Base-by-base conservation (phyloP, 2,113 vertebrate genomes). In the Empidonax traillii region DNA sequence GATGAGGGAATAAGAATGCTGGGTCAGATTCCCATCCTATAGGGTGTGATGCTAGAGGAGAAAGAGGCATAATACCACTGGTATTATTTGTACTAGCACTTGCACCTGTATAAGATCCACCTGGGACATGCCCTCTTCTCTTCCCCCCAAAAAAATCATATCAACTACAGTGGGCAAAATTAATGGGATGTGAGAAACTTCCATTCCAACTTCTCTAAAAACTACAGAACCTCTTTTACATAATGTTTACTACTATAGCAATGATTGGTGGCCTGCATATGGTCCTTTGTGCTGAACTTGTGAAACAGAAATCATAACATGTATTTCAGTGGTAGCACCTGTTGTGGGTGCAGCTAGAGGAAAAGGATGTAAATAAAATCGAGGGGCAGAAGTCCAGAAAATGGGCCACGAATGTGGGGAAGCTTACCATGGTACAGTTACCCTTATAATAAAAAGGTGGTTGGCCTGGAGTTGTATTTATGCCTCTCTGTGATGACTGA, bases 101-200 rank as follows among this genome's bases (percentile, higher is more conserved):
- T 89, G 69, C 55, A 22, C 8, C 56, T 37, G 21, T 44, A 13
- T 17, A 69, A 61, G 8, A 16, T 63, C n/a, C 9, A 44, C 21
- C 9, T 49, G 49, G 16, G 19, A 66, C 7, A 33, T 1, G 0
- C 24, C 7, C 3, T 72, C 8, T 27, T 63, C 6, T 63, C 21
- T 41, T 75, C 10, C 15, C 14, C 15, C 6, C 35, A 35, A 3
- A 3, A 1, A 82, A 62, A 37, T 63, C 3, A 0, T 33, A 55
- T 25, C 28, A 65, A 0, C 24, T 56, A 28, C 23, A 71, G 56
- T 75, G 4, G 7, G 62, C 7, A 81, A 71, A 61, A 53, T 58
- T 77, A 63, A 71, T 75, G 27, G 14, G 2, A 71, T 33, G 44
- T 22, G 20, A 63, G 8, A 79, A 87, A 43, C 6, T 46, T 75